Evolutionary conservation across 2,797 vertebrate genomes (phyloP), one percentile per base, ranked within the genome.

Genomic region (Arnoldichthys spilopterus): DNA sequence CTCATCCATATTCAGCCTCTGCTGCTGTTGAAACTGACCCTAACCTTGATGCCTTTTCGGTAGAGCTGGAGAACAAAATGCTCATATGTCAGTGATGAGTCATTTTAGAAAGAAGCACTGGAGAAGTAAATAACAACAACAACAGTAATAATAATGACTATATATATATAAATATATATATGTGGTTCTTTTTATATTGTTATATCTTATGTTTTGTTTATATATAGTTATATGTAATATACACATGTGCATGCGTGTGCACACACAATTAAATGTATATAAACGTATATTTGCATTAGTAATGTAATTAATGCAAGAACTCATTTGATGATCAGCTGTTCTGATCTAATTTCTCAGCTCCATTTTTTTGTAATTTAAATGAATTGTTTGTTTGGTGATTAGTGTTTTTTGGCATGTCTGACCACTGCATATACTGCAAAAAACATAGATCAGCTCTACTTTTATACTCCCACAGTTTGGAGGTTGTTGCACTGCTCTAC

Each of bases 11-110:
- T 62, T 59, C 49, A 45, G 24, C 26, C 63, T 58, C 1, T 69
- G 70, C 8, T 18, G 6, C 51, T 49, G 47, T 72, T 56, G 6
- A 32, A 78, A 72, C n/a, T 49, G 37, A 79, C 40, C 61, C 53
- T 7, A 45, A 47, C 32, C 56, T 72, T 53, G 1, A 77, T 59
- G 26, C 32, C 28, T 34, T 56, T 47, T n/a, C n/a, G n/a, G n/a
- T n/a, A n/a, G n/a, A n/a, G 8, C n/a, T 47, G 43, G 1, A 71
- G 18, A 53, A 30, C 54, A 72, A 28, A 4, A 20, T 45, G 34
- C 30, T 22, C 11, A 53, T 26, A 6, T 5, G 24, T n/a, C 8
- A 49, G 30, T 22, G 6, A 34, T 2, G 7, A 49, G 43, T 68
- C 47, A 12, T 49, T 45, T 20, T 37, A 3, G 24, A 70, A 70